These are phyloP conservation scores for Thalassoma bifasciatum DNA, from an alignment of 2,113 vertebrate genomes.

Conservation along the genomic window DNA sequence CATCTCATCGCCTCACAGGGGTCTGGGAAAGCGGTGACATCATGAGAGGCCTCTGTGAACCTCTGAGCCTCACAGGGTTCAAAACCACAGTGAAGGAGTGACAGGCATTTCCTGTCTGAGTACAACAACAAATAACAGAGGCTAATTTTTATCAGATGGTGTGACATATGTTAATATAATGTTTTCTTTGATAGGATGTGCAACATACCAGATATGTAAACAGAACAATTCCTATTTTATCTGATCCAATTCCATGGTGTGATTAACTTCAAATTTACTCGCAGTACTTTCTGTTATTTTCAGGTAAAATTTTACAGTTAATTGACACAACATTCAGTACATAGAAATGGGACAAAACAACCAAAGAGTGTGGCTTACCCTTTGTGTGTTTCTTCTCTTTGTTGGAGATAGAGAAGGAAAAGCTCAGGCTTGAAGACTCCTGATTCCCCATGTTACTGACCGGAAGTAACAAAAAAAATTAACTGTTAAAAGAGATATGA, in stretches of 20 bases:
- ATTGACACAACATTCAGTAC: background rate
- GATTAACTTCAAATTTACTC: no score
- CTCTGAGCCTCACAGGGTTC: constrained; percentile 35
- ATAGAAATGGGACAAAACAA: background rate
- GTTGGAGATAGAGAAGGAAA: constrained; percentile 20
- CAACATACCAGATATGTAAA: background rate
- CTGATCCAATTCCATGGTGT: no score
- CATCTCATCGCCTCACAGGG: constrained; percentile 63
- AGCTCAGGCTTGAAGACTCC: constrained; percentile 49
- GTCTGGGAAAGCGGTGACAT: constrained; percentile 74
- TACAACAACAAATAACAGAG: constrained; percentile 43
- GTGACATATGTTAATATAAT: background rate
- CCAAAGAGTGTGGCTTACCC: constrained; percentile 60
- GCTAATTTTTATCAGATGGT: constrained; percentile 27
- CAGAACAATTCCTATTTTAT: background rate
- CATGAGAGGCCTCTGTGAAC: constrained; percentile 51
- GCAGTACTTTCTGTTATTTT: no score
- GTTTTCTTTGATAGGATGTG: background rate
- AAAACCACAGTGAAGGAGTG: constrained; percentile 28
- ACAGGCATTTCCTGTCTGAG: constrained; percentile 71
- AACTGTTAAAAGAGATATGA: no score
- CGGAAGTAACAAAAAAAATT: background rate
- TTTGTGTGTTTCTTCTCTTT: constrained; percentile 30
- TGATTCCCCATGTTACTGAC: constrained; percentile 70
- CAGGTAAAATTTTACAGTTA: background rate